Evolutionary conservation across 1,140 invertebrate species (phyloP), one percentile per base, ranked within the genome.

Genomic region (Ooceraea biroi): DNA sequence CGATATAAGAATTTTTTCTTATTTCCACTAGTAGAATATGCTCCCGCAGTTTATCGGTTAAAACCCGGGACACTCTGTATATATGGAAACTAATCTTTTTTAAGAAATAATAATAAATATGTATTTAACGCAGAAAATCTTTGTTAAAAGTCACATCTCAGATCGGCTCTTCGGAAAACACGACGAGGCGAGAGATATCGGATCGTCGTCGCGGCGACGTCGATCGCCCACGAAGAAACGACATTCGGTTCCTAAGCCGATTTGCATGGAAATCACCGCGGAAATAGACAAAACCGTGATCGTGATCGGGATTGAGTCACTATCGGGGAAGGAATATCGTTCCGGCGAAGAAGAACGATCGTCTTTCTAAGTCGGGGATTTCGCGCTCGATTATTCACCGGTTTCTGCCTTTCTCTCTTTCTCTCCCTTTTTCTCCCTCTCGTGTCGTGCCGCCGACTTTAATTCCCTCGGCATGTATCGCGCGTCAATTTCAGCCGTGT

Each of bases 191-290:
- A 36, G 22, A 25, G 36, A 74, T 57, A 84, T 72, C 46, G 78
- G 17, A 83, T 52, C 48, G 57, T n/a, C 22, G 25, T 71, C 61
- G 55, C 55, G 25, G 41, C 36, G 55, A 46, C 58, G 12, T 68
- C 27, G 63, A 55, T 61, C 83, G 74, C 12, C 48, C 36, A 44
- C 48, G 63, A 48, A 76, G 61, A 68, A 68, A 22, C 76, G 36
- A 60, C 12, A 65, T 44, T 69, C 69, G 57, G 19, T 46, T 87
- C 71, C 84, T 86, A 84, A 84, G 63, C 48, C 85, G 85, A 88
- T 88, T 88, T 87, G 55, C 85, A 87, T 88, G 60, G 65, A 74
- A 84, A 88, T 88, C 60, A 61, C 44, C 41, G 57, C 68, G 68
- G 73, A 84, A 88, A 74, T 74, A 61, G 86, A 84, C 86, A 84